Conservation (phyloP, 1,140 invertebrate genomes). For the Uloborus diversus region DNA sequence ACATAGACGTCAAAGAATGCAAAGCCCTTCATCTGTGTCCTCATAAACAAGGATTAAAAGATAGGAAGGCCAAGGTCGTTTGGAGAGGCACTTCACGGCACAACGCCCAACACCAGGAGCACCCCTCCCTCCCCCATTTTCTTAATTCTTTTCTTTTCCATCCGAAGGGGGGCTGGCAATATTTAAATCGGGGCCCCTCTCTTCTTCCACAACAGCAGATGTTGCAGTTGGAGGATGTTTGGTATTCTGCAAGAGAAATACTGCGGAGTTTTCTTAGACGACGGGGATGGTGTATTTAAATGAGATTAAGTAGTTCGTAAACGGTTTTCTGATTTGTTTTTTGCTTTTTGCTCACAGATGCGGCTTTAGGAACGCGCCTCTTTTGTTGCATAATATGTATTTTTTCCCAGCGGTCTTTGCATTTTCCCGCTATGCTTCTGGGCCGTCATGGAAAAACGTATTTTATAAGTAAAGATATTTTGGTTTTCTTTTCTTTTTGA, state of each 20-base stretch:
- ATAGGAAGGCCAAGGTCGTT: conserved; percentile 12
- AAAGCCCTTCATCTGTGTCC: not conserved
- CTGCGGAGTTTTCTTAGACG: not conserved
- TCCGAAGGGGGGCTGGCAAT: not conserved
- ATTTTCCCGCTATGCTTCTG: no score
- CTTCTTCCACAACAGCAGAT: not conserved
- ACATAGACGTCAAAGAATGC: not conserved
- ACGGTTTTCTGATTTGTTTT: conserved; percentile 6
- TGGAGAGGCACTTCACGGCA: not conserved
- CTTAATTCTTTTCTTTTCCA: not conserved
- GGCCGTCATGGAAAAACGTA: no score
- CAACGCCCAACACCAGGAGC: conserved; percentile 33
- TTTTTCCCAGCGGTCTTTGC: no score
- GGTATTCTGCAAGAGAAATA: not conserved
- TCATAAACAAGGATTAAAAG: conserved; percentile 36
- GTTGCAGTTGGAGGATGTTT: not conserved
- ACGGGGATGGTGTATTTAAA: conserved; percentile 29
- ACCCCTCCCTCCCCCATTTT: conserved; percentile 1
- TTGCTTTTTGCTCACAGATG: not conserved
- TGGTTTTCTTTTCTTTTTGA: no score
- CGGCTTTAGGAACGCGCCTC: no score
- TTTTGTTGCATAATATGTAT: no score
- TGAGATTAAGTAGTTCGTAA: conserved; percentile 45
- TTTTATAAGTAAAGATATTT: no score
- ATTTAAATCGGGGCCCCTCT: not conserved